Evolutionary conservation across 2,888 invertebrate species (phyloP), one percentile per base, ranked within the genome.

Genomic region (Caenorhabditis japonica): DNA sequence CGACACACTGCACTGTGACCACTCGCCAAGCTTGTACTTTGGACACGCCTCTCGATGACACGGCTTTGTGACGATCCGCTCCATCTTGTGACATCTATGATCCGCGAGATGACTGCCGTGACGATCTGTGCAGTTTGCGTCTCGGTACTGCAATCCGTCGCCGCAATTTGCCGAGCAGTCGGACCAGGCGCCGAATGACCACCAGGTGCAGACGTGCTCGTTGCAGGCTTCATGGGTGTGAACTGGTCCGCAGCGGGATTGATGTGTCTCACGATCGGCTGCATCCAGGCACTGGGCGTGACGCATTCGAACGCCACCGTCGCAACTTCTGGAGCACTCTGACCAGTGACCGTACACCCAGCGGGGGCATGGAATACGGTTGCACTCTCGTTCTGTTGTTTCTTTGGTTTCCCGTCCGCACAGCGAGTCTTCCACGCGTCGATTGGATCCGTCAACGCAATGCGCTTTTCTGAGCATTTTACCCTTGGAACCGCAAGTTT

Each of bases 31-130:
- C 59, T 84, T 82, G 89, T 89, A 90, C 8, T 79, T 75, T 1
- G 90, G 88, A 83, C 90, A 90, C 0, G 83, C 82, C 3, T 85
- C 82, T 19, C 82, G 77, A 61, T 87, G 86, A 79, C 90, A 90
- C 4, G 82, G 75, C 64, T 88, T 85, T n/a, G 82, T 82, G 8
- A 81, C 68, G 36, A 86, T 83, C 39, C 76, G 68, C 64, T 83
- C 82, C 23, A 75, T 52, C 15, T 62, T 46, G 39, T 84, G 81
- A 49, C 88, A 88, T 7, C 73, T 56, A n/a, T 46, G 34, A n/a
- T 73, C 73, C n/a, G 33, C 44, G 7, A 62, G 56, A 34, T 36
- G 56, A 0, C 60, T 60, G 7, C 75, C 75, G 36, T 72, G 60
- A 13, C 77, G 41, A 55, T 83, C 83, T 8, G 78, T 75, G 56